phyloP scores from a whole-genome alignment of 1,140 invertebrate species.

The Thrips palmi region DNA sequence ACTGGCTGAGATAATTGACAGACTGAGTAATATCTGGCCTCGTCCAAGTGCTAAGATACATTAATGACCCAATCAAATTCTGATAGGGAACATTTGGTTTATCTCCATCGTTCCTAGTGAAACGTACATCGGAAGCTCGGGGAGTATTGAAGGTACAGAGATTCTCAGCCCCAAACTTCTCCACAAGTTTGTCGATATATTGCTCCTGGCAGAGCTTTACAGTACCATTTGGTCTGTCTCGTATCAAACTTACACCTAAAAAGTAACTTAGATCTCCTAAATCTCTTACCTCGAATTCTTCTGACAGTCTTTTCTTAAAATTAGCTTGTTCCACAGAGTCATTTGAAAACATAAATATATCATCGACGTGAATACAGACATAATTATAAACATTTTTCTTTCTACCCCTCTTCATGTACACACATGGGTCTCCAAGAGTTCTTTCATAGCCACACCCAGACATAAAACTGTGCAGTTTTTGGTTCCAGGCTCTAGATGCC shows the following conservation, averaged over 20 bases:
- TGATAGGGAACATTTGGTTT: constrained; percentile 13
- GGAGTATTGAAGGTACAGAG: constrained; percentile 10
- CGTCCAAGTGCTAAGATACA: constrained; percentile 20
- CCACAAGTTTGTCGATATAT: constrained; percentile 17
- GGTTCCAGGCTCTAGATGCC: constrained; percentile 11
- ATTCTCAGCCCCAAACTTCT: constrained; percentile 17
- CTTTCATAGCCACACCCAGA: constrained; percentile 15
- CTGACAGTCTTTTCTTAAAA: too few relatives aligned
- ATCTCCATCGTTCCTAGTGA: neutral
- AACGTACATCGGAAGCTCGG: constrained; percentile 1
- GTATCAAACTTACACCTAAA: neutral
- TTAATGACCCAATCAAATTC: constrained; percentile 19
- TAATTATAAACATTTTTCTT: constrained; percentile 14
- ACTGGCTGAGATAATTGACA: constrained; percentile 19
- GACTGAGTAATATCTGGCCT: constrained; percentile 23
- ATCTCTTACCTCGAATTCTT: too few relatives aligned
- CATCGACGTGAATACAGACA: constrained; percentile 22
- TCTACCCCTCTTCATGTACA: constrained; percentile 17
- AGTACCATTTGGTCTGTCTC: constrained; percentile 13
- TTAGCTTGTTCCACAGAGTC: neutral
- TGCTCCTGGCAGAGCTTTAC: constrained; percentile 19
- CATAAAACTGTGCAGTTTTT: constrained; percentile 13
- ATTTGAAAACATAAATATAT: constrained; percentile 21
- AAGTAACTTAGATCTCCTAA: neutral
- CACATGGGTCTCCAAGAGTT: constrained; percentile 19